Conservation (phyloP, 2,888 invertebrate genomes). For the Dendrolimus pini region DNA sequence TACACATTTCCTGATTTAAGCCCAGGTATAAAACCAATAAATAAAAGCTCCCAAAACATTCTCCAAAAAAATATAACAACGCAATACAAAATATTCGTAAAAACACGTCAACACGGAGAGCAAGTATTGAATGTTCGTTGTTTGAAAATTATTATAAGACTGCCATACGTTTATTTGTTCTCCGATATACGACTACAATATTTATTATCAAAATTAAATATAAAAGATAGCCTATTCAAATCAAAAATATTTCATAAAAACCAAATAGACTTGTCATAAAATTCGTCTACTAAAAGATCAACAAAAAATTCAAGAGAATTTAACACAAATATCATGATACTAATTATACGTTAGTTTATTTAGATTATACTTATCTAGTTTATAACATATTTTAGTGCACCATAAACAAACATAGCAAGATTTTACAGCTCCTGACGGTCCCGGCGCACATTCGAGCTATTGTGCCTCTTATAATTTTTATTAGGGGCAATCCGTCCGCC, state of each 20-base stretch:
- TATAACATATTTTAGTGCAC: conserved; percentile 75
- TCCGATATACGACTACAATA: conserved; percentile 10
- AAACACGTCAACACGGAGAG: conserved; percentile 41
- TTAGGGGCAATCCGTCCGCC: conserved; percentile 74
- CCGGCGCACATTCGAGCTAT: conserved; percentile 67
- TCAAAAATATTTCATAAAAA: too few relatives aligned
- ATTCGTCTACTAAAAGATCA: conserved; percentile 1
- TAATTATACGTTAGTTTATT: conserved; percentile 72
- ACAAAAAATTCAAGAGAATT: conserved; percentile 29
- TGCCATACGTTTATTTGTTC: conserved; percentile 55
- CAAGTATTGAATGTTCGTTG: too few relatives aligned
- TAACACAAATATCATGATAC: conserved; percentile 59
- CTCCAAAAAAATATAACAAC: conserved; percentile 70
- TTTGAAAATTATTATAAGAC: conserved; percentile 36
- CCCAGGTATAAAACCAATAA: conserved; percentile 69
- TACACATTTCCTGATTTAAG: conserved; percentile 64
- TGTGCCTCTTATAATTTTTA: conserved; percentile 77
- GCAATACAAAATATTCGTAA: conserved; percentile 63
- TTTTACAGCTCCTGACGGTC: conserved; percentile 72
- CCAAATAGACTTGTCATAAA: conserved; percentile 1
- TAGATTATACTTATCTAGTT: conserved; percentile 74
- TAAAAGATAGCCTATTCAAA: too few relatives aligned
- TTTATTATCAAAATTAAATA: too few relatives aligned
- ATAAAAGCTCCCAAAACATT: conserved; percentile 69
- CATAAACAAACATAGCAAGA: conserved; percentile 75